Evolutionary conservation across 2,797 vertebrate genomes (phyloP).

Genomic region (Dryobates pubescens): DNA sequence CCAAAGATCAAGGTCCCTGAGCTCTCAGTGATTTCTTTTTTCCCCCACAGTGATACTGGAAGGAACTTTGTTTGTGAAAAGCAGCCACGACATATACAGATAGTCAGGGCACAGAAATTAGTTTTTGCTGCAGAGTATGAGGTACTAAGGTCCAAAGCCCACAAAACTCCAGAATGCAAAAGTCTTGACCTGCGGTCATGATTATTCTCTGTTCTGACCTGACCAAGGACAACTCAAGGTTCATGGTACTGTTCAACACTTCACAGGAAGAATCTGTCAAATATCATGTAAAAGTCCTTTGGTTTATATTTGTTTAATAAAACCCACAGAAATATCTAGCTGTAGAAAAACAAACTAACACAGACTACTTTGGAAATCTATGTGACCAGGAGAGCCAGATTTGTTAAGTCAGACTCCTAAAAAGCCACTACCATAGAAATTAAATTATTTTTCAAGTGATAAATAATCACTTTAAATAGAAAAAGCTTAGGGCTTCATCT

Average conservation of each 20-base stretch:
- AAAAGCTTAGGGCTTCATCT: neutral
- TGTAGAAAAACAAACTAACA: neutral
- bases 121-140: neutral
- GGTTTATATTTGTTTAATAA: neutral
- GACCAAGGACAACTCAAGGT: neutral
- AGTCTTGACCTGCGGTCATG: neutral
- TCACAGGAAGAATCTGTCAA: neutral
- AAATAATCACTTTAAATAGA: neutral
- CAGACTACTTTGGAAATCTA: neutral
- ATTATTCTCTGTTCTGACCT: neutral
- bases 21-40: neutral
- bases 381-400: neutral
- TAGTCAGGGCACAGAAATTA: neutral
- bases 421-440: neutral
- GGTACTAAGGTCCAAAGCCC: neutral
- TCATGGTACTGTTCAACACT: neutral
- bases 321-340: accelerated
- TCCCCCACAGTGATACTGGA: neutral
- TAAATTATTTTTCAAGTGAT: neutral
- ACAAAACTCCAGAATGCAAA: neutral
- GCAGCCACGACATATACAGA: neutral
- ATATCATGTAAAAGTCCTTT: neutral
- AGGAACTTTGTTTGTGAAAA: neutral
- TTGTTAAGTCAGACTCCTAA: neutral
- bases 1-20: neutral